These are phyloP conservation scores for Lates japonicus DNA, from an alignment of 2,797 vertebrate genomes.

Conservation along the genomic window DNA sequence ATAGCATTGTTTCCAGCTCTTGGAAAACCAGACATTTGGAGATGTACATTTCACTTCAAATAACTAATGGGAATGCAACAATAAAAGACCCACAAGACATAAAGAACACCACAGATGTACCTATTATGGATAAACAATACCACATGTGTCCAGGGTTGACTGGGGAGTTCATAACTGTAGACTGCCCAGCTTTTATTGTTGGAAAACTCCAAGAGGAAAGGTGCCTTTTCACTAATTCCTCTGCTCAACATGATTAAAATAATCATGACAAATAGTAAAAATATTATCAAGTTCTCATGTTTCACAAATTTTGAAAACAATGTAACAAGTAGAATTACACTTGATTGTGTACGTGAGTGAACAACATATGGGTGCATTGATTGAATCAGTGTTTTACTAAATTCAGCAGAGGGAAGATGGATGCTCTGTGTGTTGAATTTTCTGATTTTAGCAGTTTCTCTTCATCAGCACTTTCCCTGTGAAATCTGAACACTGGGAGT, in stretches of 20 bases:
- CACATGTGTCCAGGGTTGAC: conserved; percentile 49
- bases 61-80: conserved; percentile 45
- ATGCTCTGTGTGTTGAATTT: background rate
- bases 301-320: conserved; percentile 7
- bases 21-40: conserved; percentile 49
- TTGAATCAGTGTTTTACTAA: background rate
- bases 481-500: conserved; percentile 45
- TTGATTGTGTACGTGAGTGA: background rate
- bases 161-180: conserved; percentile 36
- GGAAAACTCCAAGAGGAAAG: conserved; percentile 16
- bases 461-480: conserved; percentile 22
- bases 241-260: conserved; percentile 8
- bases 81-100: conserved; percentile 37
- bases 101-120: conserved; percentile 28
- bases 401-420: conserved; percentile 14
- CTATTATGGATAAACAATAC: conserved; percentile 49
- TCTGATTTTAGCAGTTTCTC: conserved; percentile 10
- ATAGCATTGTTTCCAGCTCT: conserved; percentile 46
- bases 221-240: background rate
- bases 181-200: conserved; percentile 35
- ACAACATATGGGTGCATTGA: background rate
- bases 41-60: conserved; percentile 50
- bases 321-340: background rate
- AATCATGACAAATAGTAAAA: background rate
- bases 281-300: background rate